Conservation (phyloP, 1,140 invertebrate genomes). For the Ridgeia piscesae region DNA sequence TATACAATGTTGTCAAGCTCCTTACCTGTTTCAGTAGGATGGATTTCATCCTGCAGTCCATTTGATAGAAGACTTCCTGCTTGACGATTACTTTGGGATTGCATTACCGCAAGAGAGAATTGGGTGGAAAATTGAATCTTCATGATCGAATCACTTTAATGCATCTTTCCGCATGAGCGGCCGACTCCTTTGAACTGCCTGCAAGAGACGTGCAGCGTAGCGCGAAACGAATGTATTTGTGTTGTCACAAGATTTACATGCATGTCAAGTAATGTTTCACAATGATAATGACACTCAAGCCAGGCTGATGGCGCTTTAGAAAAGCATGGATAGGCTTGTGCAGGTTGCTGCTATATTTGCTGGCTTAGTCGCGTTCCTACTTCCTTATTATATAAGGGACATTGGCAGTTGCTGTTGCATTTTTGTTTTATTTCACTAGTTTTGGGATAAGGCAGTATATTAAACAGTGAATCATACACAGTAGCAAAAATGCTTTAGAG, state of each 20-base stretch:
- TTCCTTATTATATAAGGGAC: too few relatives aligned
- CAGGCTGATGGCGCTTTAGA: background rate
- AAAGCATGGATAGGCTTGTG: background rate
- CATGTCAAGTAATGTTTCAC: background rate
- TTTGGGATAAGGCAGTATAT: too few relatives aligned
- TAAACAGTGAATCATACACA: too few relatives aligned
- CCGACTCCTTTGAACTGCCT: background rate
- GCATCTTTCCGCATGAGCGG: background rate
- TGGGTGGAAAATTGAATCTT: background rate
- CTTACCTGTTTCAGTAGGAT: background rate
- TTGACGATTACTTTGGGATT: background rate
- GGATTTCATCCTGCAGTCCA: background rate
- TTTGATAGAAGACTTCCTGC: background rate
- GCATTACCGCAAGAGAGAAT: background rate
- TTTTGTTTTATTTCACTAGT: too few relatives aligned
- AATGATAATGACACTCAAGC: background rate
- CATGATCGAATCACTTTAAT: background rate
- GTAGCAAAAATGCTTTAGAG: too few relatives aligned
- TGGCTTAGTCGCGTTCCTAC: background rate
- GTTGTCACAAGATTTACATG: background rate
- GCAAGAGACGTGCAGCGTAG: background rate
- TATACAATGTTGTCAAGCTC: background rate
- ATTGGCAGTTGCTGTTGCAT: too few relatives aligned
- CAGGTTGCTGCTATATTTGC: background rate
- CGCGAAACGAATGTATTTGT: background rate